Evolutionary conservation across 1,140 invertebrate species (phyloP), one percentile per base, ranked within the genome.

Genomic region (Macrotrachela quadricornifera): DNA sequence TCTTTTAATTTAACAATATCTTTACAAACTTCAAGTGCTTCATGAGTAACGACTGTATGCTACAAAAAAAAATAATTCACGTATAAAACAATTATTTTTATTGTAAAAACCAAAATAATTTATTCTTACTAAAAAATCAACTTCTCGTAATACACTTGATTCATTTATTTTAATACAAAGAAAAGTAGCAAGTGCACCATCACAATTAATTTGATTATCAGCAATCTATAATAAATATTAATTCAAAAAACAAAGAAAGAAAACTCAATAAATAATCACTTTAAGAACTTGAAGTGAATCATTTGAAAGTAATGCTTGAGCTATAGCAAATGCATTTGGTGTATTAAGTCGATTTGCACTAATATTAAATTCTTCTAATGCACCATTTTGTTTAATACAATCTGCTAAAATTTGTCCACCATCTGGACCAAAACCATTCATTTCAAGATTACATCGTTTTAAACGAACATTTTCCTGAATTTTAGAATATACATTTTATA

Each of bases 191-290:
- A 69, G 60, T 42, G 63, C 63, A n/a, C 67, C 68, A 12, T 60
- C 58, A 12, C 67, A 67, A 38, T 62, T 65, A 21, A 70, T 61
- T n/a, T 64, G 60, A 57, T 70, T 70, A 58, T 67, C 65, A 13
- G 65, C 66, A 59, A 69, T 67, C 66, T 68, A 54, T 39, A 57
- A 36, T 42, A 1, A 45, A 56, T 53, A 45, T 18, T 36, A 18
- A 56, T 40, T 13, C 39, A 45, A n/a, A 17, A 13, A n/a, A 18
- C 30, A 15, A 30, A 40, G 36, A n/a, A n/a, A n/a, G n/a, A n/a
- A n/a, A n/a, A n/a, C n/a, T n/a, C 10, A 1, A 42, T 21, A 21
- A 40, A 41, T 15, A 4, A 36, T n/a, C 60, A 70, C 67, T 59
- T 60, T 62, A 38, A 70, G 51, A 40, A 63, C 58, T 50, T 57